phyloP scores from a whole-genome alignment of 2,888 invertebrate species.

The Yponomeuta plumbellus region DNA sequence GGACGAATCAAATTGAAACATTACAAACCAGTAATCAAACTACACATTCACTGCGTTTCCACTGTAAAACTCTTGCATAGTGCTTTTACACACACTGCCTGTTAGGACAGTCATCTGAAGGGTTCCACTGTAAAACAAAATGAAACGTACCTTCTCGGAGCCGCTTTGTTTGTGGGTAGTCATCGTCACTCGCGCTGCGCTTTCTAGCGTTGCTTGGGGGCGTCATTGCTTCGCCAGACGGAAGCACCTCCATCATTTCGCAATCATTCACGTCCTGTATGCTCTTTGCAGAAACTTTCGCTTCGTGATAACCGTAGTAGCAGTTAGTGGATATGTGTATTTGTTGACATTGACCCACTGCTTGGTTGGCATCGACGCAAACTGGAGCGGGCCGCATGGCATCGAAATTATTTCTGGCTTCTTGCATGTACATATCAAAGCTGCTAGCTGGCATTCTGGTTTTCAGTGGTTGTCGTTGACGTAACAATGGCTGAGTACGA shows the following conservation, averaged over 20 bases:
- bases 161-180: slow-evolving; percentile 57
- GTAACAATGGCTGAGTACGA: not conserved
- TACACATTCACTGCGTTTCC: slow-evolving; percentile 27
- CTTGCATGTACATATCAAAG: slow-evolving; percentile 51
- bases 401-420: slow-evolving; percentile 67
- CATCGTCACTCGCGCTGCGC: slow-evolving; percentile 55
- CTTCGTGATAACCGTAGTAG: slow-evolving; percentile 70
- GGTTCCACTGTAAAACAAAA: slow-evolving; percentile 30
- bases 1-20: not conserved
- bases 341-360: slow-evolving; percentile 60
- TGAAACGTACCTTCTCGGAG: slow-evolving; percentile 61
- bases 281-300: slow-evolving; percentile 38
- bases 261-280: slow-evolving; percentile 46
- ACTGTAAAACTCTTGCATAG: too few relatives aligned
- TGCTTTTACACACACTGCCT: too few relatives aligned
- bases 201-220: slow-evolving; percentile 50
- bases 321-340: slow-evolving; percentile 70
- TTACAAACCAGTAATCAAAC: not conserved
- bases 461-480: not conserved
- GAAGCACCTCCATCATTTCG: slow-evolving; percentile 57
- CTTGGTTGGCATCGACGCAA: slow-evolving; percentile 52
- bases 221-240: slow-evolving; percentile 29
- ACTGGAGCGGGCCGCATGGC: slow-evolving; percentile 64
- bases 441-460: slow-evolving; percentile 59
- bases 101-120: too few relatives aligned